Base-by-base conservation (phyloP, 2,797 vertebrate genomes). In the Lacerta viridis region DNA sequence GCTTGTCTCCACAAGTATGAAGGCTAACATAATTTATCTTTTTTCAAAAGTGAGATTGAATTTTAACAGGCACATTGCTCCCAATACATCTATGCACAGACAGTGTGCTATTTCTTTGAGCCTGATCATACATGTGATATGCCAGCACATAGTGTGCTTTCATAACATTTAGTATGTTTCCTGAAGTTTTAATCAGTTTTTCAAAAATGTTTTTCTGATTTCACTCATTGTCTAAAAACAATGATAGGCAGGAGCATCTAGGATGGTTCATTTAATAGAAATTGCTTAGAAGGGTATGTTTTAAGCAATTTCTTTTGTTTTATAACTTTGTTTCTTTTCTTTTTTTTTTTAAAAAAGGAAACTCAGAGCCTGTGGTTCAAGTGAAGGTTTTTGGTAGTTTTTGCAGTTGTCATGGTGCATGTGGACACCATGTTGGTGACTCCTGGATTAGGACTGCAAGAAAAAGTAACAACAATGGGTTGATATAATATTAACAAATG, bases 1-100 rank as follows among this genome's bases (percentile, higher is more conserved):
- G n/a, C 69, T 80, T 89, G 50, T 80, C 50, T 80, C 39, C 59
- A 76, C 59, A 68, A 20, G 66, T 72, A 59, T 25, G 74, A 68
- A 46, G 76, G 18, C 25, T 36, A 39, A 33, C 5, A 66, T 74
- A 18, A 39, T 80, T 79, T 79, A 17, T 71, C n/a, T 39, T 86
- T 86, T 55, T 13, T 39, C 43, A 27, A 41, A 41, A 39, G 25
- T 23, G 68, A 59, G 39, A 33, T 25, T 84, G 29, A 27, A 36
- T 27, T 87, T 8, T 61, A 76, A 64, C 9, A 82, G 81, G 13
- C 29, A 23, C 11, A 23, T 36, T 25, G 41, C 50, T 55, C 50
- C 50, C 50, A 55, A 55, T 11, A 55, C 50, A 55, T 46, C 23
- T 59, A 3, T 84, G n/a, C 23, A 80, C 17, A 80, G 46, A 36